Conservation (phyloP, 2,888 invertebrate species). For the Cantharis flavilabris region DNA sequence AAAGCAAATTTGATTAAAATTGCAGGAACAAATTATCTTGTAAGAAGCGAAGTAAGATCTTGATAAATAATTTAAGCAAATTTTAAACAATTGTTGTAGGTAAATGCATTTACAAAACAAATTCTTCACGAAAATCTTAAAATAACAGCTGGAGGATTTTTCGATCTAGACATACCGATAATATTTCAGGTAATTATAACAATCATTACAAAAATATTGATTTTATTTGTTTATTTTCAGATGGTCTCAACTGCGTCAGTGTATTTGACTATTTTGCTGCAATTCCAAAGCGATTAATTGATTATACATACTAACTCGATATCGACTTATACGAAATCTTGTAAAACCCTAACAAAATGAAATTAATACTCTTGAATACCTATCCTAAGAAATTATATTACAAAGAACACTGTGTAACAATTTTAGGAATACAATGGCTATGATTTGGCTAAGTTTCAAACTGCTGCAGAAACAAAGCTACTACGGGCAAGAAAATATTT, state of each 20-base stretch:
- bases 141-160: neutral
- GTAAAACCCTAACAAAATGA: too few species aligned
- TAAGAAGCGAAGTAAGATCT: neutral
- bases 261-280: neutral
- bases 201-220: neutral
- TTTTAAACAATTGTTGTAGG: neutral
- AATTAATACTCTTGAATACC: too few species aligned
- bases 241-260: neutral
- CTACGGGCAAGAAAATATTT: neutral
- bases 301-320: too few species aligned
- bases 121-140: neutral
- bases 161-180: neutral
- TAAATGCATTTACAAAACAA: neutral
- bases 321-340: too few species aligned
- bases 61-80: neutral
- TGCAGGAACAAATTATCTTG: neutral
- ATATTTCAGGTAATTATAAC: neutral
- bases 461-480: too few species aligned
- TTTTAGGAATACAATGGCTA: neutral
- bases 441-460: too few species aligned
- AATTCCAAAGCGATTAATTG: neutral
- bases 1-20: neutral
- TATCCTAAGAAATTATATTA: neutral
- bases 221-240: neutral
- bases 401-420: neutral